Conservation (phyloP, 1,140 invertebrate species). For the Alviniconcha marisindica region DNA sequence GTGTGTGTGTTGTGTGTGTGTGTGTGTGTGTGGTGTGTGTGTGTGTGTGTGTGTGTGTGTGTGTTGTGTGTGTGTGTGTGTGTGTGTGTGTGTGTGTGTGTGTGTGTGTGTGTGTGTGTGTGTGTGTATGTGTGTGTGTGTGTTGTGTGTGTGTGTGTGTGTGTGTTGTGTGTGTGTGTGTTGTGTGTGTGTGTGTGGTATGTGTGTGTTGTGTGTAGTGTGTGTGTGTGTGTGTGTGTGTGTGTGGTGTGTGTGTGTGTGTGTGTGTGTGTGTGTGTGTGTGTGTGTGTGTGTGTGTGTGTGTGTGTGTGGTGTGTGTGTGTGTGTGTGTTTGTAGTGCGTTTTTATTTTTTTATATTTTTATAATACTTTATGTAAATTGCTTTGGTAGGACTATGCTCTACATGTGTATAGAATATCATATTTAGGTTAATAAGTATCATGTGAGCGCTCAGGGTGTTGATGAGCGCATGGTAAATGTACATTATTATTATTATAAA, state of each 20-base stretch:
- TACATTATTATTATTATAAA: too few relatives aligned
- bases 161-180: not conserved
- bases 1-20: not conserved
- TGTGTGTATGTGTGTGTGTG: conserved; percentile 16
- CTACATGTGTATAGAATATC: too few relatives aligned
- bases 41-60: not conserved
- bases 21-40: not conserved
- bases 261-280: not conserved
- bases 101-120: conserved; percentile 2
- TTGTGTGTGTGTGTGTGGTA: not conserved
- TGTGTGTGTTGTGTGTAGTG: too few relatives aligned
- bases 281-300: not conserved
- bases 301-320: not conserved
- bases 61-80: conserved; percentile 13
- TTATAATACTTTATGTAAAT: too few relatives aligned
- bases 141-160: conserved; percentile 11
- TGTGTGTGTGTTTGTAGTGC: not conserved
- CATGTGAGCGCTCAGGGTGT: too few relatives aligned
- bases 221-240: conserved; percentile 13
- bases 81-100: not conserved
- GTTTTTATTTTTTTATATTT: too few relatives aligned
- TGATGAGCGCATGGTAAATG: too few relatives aligned
- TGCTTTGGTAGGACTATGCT: too few relatives aligned
- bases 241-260: too few relatives aligned
- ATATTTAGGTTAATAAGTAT: too few relatives aligned